Base-by-base conservation (phyloP, 2,888 invertebrate species). In the Dendrolimus houi region DNA sequence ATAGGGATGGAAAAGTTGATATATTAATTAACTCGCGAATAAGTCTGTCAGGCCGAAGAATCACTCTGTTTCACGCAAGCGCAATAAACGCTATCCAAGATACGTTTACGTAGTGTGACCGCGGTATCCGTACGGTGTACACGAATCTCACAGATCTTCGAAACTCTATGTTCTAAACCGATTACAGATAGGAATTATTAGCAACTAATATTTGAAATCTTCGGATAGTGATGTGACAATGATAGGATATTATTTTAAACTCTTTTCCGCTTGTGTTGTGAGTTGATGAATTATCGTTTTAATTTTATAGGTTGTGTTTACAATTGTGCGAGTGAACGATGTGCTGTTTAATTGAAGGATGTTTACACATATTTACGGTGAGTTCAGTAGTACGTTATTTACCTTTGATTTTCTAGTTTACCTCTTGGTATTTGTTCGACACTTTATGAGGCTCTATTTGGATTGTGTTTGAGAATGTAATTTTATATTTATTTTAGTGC, bases 11-110 rank as follows among this genome's bases (percentile, higher is more conserved):
- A 86, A 88, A 89, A 87, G 87, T 88, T 89, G 85, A 87, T 87
- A 86, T 87, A 88, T 87, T 89, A 89, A 89, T 89, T 89, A 88
- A 87, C 86, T 86, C 74, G 79, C 81, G 86, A 86, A 85, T 85
- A 86, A 88, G 87, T 86, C 86, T 74, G 83, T 80, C 79, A 81
- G 78, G 79, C 76, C 75, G 79, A 86, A 83, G 86, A 87, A 86
- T 87, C 85, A 86, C 85, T 87, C 75, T 67, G 79, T 74, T 82
- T 70, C 67, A 81, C 89, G 89, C 89, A 87, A 62, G 89, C 89
- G 89, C 87, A 82, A 55, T 78, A 69, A 70, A 72, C 69, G 69
- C 62, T 65, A 69, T 69, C 77, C 72, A 73, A 75, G 77, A 77
- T 80, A 84, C 85, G 83, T 83, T 83, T 80, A 79, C 69, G 83